phyloP scores from a whole-genome alignment of 2,888 invertebrate genomes.

The Alloplasta piceator region DNA sequence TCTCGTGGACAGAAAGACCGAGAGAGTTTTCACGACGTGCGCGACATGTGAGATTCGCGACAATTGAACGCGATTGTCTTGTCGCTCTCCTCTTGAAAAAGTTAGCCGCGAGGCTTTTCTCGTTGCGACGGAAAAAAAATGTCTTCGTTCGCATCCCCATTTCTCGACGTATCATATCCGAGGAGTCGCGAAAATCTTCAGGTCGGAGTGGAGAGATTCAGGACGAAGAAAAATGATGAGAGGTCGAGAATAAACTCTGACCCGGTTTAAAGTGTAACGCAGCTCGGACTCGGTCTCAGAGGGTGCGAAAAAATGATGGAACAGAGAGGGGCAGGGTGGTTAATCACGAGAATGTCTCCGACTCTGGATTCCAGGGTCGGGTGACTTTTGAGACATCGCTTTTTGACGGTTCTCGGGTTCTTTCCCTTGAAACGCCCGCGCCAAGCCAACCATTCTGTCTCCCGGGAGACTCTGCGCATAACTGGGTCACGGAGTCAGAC shows the following conservation, averaged over 20 bases:
- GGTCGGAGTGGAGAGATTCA: not conserved
- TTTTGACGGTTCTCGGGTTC: slow-evolving; percentile 9
- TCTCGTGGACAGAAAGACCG: not conserved
- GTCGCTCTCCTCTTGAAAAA: not conserved
- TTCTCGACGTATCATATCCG: not conserved
- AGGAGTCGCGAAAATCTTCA: not conserved
- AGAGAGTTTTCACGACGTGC: not conserved
- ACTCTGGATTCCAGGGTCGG: slow-evolving; percentile 16
- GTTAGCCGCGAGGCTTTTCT: not conserved
- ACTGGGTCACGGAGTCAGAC: slow-evolving; percentile 74
- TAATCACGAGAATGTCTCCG: not conserved
- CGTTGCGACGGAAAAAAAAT: too few species aligned
- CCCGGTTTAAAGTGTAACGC: slow-evolving; percentile 56
- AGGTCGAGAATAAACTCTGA: slow-evolving; percentile 29
- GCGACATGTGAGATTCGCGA: not conserved
- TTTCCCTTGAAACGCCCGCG: slow-evolving; percentile 15
- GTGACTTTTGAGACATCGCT: not conserved
- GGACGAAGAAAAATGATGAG: not conserved
- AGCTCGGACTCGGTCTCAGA: slow-evolving; percentile 18
- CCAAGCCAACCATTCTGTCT: slow-evolving; percentile 63
- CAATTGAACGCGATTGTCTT: too few species aligned
- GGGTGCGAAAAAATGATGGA: slow-evolving; percentile 10
- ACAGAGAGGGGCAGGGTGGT: not conserved
- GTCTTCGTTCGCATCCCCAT: too few species aligned
- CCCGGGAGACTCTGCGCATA: slow-evolving; percentile 75